Evolutionary conservation across 2,113 vertebrate genomes (phyloP), one percentile per base, ranked within the genome.

Genomic region (Arizona elegans): DNA sequence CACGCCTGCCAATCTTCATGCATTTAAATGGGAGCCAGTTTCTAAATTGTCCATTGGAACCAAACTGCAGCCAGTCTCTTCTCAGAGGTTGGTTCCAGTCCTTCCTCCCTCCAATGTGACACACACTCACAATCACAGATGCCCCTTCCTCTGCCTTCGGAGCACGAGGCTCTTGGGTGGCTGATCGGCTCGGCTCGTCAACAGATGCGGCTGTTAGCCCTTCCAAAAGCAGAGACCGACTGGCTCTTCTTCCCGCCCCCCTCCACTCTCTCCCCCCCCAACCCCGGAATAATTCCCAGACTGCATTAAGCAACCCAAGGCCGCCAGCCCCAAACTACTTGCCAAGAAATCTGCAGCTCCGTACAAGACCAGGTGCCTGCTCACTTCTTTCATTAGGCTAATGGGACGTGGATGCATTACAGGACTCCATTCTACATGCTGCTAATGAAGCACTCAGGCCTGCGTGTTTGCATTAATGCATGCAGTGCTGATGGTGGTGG

Each of bases 361-460:
- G 96, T 97, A 96, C 65, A 70, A 13, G 65, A 70, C 96, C 97
- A 96, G 97, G 97, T 97, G 96, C 96, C 96, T 95, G 95, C 95
- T 97, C 96, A 94, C 94, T 96, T 95, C 97, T 97, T 97, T 97
- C 97, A 97, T 97, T 97, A 97, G 96, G 95, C 97, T 97, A 97
- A 97, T 97, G 96, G 96, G 96, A 97, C 96, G 96, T 95, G 97
- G 96, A 97, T 97, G 96, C 97, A 97, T 97, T 97, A 97, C 65
- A 33, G 65, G 65, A n/a, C 96, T 97, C 96, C 96, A 96, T 97
- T 95, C 96, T 95, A 94, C 97, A 96, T 95, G 96, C 97, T 96
- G 96, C 96, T 97, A 97, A 97, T 96, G 97, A 97, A 97, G 95
- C 97, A 96, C 97, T 97, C 97, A 96, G 97, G 97, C 96, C 97